These are phyloP conservation scores for Columba guinea DNA, from an alignment of 2,797 vertebrate genomes.

Conservation along the genomic window DNA sequence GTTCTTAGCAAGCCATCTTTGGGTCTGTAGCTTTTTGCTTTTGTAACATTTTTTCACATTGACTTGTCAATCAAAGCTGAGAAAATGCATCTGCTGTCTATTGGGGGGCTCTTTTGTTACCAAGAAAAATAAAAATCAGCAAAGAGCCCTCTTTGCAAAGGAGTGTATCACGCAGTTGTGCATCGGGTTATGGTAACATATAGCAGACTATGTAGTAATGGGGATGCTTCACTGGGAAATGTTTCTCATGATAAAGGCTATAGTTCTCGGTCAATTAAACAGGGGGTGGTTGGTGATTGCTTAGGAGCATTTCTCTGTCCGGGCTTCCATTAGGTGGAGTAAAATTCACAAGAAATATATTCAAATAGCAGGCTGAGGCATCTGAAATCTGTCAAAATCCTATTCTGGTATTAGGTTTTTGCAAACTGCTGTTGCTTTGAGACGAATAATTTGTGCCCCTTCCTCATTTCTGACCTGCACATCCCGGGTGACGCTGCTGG, in stretches of 20 bases:
- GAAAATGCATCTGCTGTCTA: not conserved
- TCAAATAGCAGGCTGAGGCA: not conserved
- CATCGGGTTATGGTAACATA: not conserved
- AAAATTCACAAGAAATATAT: not conserved
- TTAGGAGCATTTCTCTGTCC: not conserved
- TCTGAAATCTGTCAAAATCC: not conserved
- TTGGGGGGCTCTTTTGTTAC: not conserved
- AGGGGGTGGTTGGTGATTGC: not conserved
- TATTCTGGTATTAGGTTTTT: not conserved
- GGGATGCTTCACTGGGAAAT: not conserved
- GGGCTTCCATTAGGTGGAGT: not conserved
- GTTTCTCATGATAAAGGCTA: not conserved
- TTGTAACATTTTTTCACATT: not conserved
- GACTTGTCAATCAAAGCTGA: not conserved
- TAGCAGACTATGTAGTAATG: too few relatives aligned
- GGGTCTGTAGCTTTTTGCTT: not conserved
- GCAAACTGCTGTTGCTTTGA: not conserved
- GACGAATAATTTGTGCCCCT: not conserved
- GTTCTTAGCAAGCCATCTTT: not conserved
- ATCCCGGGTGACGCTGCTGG: not conserved
- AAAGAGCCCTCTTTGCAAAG: not conserved
- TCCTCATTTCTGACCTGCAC: rapidly evolving
- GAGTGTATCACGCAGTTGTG: not conserved
- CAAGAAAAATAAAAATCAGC: not conserved
- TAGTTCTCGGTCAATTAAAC: not conserved